Conservation (phyloP, 2,797 vertebrate genomes). For the Acridotheres tristis region DNA sequence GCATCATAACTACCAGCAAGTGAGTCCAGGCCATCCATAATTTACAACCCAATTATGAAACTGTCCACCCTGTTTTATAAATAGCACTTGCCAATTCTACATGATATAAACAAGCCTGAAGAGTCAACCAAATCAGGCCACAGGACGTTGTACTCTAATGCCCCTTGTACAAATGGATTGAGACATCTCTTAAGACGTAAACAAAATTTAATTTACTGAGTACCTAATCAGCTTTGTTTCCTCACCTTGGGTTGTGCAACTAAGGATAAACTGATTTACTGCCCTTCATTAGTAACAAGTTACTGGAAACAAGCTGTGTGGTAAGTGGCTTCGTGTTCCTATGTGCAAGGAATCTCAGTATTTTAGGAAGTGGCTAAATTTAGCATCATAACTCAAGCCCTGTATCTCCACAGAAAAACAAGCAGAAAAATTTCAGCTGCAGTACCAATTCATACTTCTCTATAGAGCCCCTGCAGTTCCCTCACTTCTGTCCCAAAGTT, state of each 20-base stretch:
- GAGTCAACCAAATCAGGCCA: background rate
- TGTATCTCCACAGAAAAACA: background rate
- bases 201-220: conserved; percentile 57
- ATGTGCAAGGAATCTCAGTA: background rate
- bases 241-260: conserved; percentile 47
- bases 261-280: conserved; percentile 47
- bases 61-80: background rate
- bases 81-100: background rate
- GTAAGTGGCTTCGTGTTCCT: background rate
- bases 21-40: background rate
- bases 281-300: background rate
- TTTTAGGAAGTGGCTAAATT: background rate
- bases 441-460: background rate
- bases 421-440: background rate
- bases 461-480: background rate
- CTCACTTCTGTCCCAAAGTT: background rate
- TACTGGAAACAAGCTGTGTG: background rate
- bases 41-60: background rate
- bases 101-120: background rate
- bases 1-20: background rate
- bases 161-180: background rate
- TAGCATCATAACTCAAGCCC: background rate
- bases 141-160: background rate
- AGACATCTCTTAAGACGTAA: conserved; percentile 11
- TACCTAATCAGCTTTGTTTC: conserved; percentile 62